Base-by-base conservation (phyloP, 2,888 invertebrate genomes). In the Acleris emargana region DNA sequence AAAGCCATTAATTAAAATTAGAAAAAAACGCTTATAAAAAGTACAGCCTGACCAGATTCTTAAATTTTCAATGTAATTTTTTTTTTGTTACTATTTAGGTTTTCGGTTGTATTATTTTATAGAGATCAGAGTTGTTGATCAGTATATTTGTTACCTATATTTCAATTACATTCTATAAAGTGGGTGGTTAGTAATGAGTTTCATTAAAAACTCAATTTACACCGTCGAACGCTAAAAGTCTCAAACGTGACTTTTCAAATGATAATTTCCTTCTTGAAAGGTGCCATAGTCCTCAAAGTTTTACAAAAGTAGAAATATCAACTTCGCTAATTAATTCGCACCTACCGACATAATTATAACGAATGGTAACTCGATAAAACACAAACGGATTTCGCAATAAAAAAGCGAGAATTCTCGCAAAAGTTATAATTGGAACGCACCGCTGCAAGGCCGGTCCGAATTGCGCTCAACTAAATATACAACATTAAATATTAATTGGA, bases 401-500 rank as follows among this genome's bases (percentile, higher is more conserved):
- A 64, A 64, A 64, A 52, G 53, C 9, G 43, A 11, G 38, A 61
- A 61, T 18, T 52, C 64, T 53, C 20, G 25, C 58, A 45, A 60
- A 64, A 64, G 64, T 64, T 64, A 55, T 64, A 64, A 64, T 64
- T 64, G 64, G 64, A 55, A 64, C 64, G 64, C 64, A 64, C 55
- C 59, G 64, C 59, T 60, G 66, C 66, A 61, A 55, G 66, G 45
- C n/a, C 45, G 55, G 55, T 62, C 50, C 50, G 50, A 55, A 55
- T 62, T 11, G 32, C 22, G 38, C 38, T 38, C 18, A 61, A 57
- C 45, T 57, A 57, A 66, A 66, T 61, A 66, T 51, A 66, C 61
- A 57, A 47, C 57, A 61, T 66, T 60, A 57, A 52, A 66, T 61
- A 59, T 61, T 61, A 66, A 66, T 66, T 66, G 66, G 55, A 18